Evolutionary conservation across 2,797 vertebrate species (phyloP).

Genomic region (Coranthus polyacanthus): DNA sequence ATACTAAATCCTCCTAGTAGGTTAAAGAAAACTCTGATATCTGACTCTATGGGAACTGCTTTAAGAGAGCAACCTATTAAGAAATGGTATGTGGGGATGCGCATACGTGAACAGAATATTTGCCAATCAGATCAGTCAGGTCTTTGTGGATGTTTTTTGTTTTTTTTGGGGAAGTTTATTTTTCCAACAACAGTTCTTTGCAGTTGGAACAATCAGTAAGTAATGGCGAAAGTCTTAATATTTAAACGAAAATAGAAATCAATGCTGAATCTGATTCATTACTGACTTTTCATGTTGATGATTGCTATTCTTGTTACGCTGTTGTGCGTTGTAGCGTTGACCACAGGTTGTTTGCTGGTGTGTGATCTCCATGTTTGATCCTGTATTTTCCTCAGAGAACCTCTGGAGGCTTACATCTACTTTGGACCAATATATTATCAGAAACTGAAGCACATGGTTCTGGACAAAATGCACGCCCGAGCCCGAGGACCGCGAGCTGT

Average conservation of each 20-base stretch:
- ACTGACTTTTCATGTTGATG: background rate
- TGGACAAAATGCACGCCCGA: slow-evolving; percentile 99
- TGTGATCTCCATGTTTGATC: background rate
- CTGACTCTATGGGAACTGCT: no score
- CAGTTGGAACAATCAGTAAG: no score
- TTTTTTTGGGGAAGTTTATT: background rate
- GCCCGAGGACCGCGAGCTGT: slow-evolving; percentile 96
- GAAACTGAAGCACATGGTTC: slow-evolving; percentile 99
- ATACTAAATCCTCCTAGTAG: no score
- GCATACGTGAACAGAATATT: no score
- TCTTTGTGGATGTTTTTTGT: background rate
- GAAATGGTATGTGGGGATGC: no score
- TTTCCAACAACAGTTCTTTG: background rate
- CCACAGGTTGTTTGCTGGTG: background rate
- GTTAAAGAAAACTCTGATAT: no score
- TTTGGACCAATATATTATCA: slow-evolving; percentile 99
- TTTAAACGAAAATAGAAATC: background rate
- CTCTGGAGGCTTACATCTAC: slow-evolving; percentile 98
- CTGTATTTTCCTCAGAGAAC: slow-evolving; percentile 86
- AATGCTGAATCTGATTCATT: no score
- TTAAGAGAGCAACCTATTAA: no score
- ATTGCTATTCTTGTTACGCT: no score
- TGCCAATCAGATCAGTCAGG: no score
- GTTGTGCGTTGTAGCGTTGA: no score
- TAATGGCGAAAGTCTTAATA: background rate